Evolutionary conservation across 2,113 vertebrate species (phyloP), one percentile per base, ranked within the genome.

Genomic region (Chloebia gouldiae): DNA sequence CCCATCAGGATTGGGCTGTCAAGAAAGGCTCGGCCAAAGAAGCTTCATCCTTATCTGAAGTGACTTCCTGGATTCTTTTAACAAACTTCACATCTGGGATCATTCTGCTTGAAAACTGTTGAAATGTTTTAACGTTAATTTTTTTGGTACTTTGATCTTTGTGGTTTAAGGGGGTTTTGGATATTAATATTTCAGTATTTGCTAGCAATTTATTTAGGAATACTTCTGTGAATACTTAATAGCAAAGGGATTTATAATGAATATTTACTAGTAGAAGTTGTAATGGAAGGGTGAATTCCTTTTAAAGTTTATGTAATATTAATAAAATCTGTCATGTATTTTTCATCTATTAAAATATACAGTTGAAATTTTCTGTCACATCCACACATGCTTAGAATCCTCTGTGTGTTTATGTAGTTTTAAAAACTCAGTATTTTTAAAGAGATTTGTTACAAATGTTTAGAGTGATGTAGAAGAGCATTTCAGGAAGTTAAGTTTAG

Each of bases 1-100:
- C 99, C 99, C 35, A 98, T 99, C 94, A 98, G 99, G 88, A 97
- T 99, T 47, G 99, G 99, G 30, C 98, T 99, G 87, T 99, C 99
- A 94, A 99, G 98, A 97, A 98, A 97, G 97, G 98, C 98, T 88
- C 98, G 97, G 61, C 97, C 98, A 85, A 98, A 98, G 95, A 97
- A 98, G 35, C 98, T 99, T 70, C 99, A 99, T 97, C 98, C 98
- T 10, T 99, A 99, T 93, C 86, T 98, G 84, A 98, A 98, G 95
- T 98, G 94, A 97, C 44, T 88, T 40, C 30, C n/a, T 56, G 61
- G 64, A 63, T 68, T 60, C 22, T 77, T 87, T 51, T 60, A 81
- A 49, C 9, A 39, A 47, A 39, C 86, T 69, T 71, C 72, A 81
- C 71, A 66, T 81, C 49, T 70, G 63, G 86, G 95, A 91, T 47